Conservation (phyloP, 1,140 invertebrate genomes). For the Maniola jurtina region DNA sequence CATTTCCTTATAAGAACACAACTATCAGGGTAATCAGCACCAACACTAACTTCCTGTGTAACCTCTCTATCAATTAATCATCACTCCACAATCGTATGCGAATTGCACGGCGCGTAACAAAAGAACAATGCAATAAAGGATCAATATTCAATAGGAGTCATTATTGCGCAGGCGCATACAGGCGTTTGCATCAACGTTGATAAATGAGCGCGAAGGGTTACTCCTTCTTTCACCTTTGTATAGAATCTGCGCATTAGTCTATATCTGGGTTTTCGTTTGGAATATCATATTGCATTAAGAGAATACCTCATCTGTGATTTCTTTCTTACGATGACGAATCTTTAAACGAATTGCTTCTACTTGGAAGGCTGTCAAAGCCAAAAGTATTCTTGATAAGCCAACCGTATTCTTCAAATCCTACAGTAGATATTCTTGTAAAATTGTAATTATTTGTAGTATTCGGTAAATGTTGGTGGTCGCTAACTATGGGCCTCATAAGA, state of each 20-base stretch:
- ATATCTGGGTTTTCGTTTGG: background rate
- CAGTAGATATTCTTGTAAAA: no score
- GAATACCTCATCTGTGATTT: no score
- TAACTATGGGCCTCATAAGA: no score
- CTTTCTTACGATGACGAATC: no score
- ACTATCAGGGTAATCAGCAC: slow-evolving; percentile 2
- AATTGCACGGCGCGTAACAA: slow-evolving; percentile 24
- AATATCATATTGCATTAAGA: no score
- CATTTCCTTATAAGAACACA: slow-evolving; percentile 1
- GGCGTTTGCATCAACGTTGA: background rate
- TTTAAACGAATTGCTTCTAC: no score
- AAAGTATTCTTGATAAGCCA: no score
- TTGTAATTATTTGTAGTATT: no score
- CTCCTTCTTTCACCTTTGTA: background rate
- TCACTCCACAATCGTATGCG: slow-evolving; percentile 25
- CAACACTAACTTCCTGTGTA: background rate
- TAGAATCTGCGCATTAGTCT: background rate
- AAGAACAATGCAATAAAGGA: slow-evolving; percentile 23
- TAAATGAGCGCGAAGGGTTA: slow-evolving; percentile 1
- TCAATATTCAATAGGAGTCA: slow-evolving; percentile 15
- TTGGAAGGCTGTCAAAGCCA: no score
- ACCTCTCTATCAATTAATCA: slow-evolving; percentile 28
- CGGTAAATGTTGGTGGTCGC: no score
- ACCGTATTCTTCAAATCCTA: no score
- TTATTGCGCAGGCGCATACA: slow-evolving; percentile 8